These are phyloP conservation scores for Agonopterix subpropinquella DNA, from an alignment of 2,888 invertebrate genomes.

Conservation along the genomic window DNA sequence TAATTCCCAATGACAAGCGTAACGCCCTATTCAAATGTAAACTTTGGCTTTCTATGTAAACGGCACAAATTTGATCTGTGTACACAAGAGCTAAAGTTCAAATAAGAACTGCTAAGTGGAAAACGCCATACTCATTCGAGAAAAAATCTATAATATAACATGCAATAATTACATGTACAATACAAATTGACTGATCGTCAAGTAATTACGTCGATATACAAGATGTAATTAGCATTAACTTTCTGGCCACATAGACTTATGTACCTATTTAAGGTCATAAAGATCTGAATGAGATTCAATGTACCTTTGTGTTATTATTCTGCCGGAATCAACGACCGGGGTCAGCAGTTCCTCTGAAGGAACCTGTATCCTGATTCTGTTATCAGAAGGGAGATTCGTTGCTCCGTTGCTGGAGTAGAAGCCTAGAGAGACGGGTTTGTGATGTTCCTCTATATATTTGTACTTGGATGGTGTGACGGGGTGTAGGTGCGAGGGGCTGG, in stretches of 20 bases:
- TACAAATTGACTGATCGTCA: too few species aligned
- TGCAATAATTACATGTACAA: too few species aligned
- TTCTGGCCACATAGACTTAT: neutral
- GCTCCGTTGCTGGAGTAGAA: slow-evolving; percentile 75
- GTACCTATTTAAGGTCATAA: slow-evolving; percentile 53
- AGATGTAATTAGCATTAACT: too few species aligned
- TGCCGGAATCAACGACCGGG: slow-evolving; percentile 77
- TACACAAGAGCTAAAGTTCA: too few species aligned
- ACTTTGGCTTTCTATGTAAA: too few species aligned
- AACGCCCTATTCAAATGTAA: too few species aligned
- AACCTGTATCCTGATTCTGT: slow-evolving; percentile 84
- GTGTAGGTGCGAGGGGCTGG: slow-evolving; percentile 73
- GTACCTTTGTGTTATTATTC: slow-evolving; percentile 57
- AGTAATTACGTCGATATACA: too few species aligned
- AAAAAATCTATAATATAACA: too few species aligned
- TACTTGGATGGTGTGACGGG: slow-evolving; percentile 60
- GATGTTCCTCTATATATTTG: slow-evolving; percentile 53
- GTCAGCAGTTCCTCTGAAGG: slow-evolving; percentile 81
- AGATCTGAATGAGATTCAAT: slow-evolving; percentile 58
- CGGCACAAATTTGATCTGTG: too few species aligned
- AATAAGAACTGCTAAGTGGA: too few species aligned
- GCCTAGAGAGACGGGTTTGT: slow-evolving; percentile 57
- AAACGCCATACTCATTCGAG: too few species aligned
- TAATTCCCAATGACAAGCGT: too few species aligned
- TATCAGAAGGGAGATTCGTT: slow-evolving; percentile 74